Evolutionary conservation across 2,113 vertebrate species (phyloP), one percentile per base, ranked within the genome.

Genomic region (Onychostoma macrolepis): DNA sequence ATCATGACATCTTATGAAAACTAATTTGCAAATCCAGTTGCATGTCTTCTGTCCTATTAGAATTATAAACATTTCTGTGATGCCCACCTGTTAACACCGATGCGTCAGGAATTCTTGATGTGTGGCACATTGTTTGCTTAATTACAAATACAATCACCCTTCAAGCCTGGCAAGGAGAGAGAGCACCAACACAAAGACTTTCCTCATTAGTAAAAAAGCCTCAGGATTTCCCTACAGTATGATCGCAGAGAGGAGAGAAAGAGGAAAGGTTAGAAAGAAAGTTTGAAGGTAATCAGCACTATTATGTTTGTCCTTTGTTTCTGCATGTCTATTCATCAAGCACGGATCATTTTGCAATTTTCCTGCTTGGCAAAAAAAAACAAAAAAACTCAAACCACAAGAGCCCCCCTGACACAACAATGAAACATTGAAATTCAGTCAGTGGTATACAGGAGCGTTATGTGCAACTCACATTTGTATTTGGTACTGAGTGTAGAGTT

Each of bases 21-120:
- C 50, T 38, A 7, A 79, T 58, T 58, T 38, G 30, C 10, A 80
- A 80, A 80, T 63, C 24, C 8, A 63, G 56, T 58, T 80, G 33
- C 33, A 80, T 61, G 53, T 13, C 30, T 80, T 26, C 13, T 38
- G 53, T 61, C 33, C 11, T 75, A 26, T 75, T 76, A 75, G 26
- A 81, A 82, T 63, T 24, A 80, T 74, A 13, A 80, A 80, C 19
- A 36, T 75, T 41, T 43, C 2, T 58, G 15, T 28, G 12, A 79
- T 50, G 50, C 79, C 84, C 83, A 86, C 86, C 84, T 80, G 86
- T 41, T 83, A 75, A 81, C 56, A 38, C 75, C 30, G 81, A 89
- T 85, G 43, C 41, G 80, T 86, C 80, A 86, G 80, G 82, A 89
- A 85, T 92, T 91, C 92, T 87, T 87, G 92, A 93, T 92, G 91